Conservation (phyloP, 2,113 vertebrate species). For the Agapornis roseicollis region DNA sequence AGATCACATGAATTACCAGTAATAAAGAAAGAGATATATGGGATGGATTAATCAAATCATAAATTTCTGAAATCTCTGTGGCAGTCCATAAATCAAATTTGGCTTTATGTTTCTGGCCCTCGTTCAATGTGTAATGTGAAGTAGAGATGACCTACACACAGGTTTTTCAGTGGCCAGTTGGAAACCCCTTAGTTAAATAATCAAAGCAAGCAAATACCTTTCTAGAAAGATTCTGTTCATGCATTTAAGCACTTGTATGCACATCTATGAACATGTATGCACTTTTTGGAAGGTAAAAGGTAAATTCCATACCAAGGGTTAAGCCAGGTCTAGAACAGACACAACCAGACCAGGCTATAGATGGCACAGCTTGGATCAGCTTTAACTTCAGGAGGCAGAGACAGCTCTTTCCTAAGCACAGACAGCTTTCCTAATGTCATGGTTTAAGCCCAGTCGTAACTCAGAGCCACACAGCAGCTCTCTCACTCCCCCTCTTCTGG, state of each 20-base stretch:
- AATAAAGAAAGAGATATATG: conserved; percentile 59
- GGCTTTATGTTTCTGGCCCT: not conserved
- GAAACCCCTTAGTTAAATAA: not conserved
- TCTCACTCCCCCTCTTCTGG: no score
- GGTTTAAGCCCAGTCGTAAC: no score
- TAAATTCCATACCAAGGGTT: not conserved
- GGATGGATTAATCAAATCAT: conserved; percentile 63
- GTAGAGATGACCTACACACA: not conserved
- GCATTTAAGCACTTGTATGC: not conserved
- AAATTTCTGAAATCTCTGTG: conserved; percentile 51
- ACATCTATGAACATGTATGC: accelerated
- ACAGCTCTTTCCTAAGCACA: not conserved
- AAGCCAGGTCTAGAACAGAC: not conserved
- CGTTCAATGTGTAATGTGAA: not conserved
- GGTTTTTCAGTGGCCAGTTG: not conserved
- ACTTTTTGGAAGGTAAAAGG: not conserved
- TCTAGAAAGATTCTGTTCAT: not conserved
- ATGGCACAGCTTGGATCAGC: not conserved
- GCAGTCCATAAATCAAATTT: conserved; percentile 43
- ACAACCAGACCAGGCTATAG: not conserved
- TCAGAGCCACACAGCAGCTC: no score
- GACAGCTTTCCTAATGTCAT: no score
- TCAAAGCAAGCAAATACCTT: not conserved
- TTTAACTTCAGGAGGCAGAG: not conserved
- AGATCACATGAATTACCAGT: conserved; percentile 33